Base-by-base conservation (phyloP, 2,888 invertebrate genomes). In the Pachycephus smyrnensis region DNA sequence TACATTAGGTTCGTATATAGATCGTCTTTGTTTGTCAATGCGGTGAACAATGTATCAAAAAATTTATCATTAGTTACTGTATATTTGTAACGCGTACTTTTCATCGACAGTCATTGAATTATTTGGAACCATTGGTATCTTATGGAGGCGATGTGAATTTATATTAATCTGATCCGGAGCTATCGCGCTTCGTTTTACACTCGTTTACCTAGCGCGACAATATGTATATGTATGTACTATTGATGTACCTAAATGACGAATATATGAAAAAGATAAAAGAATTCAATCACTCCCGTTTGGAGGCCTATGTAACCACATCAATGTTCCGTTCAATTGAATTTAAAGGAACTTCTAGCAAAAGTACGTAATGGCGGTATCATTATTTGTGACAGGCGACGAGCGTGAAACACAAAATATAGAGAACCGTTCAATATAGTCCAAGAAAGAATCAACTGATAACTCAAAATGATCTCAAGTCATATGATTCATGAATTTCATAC, bases 141-240 rank as follows among this genome's bases (percentile, higher is more conserved):
- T 40, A 40, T 40, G 40, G 40, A 40, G 40, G 40, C 15, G 4
- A 37, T 15, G 4, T 4, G 40, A 40, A 40, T 40, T 40, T 40
- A 15, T 40, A 40, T 40, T 40, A 40, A 4, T 40, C 40, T 40
- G 40, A 15, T 40, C 15, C 40, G 40, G 15, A 40, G 40, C 15
- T 4, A 15, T 40, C 40, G 40, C 15, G 40, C 40, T 40, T 80
- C 79, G 35, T 76, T 78, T 75, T 69, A 69, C 69, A 78, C 75
- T 78, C 76, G 73, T 75, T 76, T 76, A 85, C 80, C 81, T 85
- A 86, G 84, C 77, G 83, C 82, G 82, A 84, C 79, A 84, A 80
- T 83, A 86, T 88, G 85, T 88, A 87, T 82, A 82, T 88, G 86
- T 84, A 85, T 87, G 88, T 88, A 86, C 80, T 80, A 80, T 87